Base-by-base conservation (phyloP, 2,797 vertebrate genomes). In the Arvicola amphibius region DNA sequence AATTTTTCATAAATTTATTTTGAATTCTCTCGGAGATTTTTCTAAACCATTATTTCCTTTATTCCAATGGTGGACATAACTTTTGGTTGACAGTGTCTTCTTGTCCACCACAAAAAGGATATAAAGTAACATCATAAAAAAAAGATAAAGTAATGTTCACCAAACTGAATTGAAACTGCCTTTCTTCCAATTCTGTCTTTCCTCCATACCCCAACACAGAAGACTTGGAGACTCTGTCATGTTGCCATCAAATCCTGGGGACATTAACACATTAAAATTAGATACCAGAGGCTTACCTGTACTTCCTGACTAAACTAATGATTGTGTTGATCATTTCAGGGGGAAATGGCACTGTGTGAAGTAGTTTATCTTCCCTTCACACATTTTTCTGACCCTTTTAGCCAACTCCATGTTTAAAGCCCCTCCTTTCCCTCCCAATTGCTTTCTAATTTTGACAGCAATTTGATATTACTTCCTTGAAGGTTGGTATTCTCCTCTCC, bases 291-390 rank as follows among this genome's bases (percentile, higher is more conserved):
- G 23, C 3, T 91, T 87, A 51, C 61, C 34, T 56, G 43, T 71
- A 71, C 86, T 76, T 91, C 61, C 34, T 88, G 32, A 83, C 4
- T 90, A 46, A 95, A 74, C 34, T 93, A 94, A 83, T 81, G 46
- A 69, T 43, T 74, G 19, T 14, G 0, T 51, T 77, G 43, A 51
- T 83, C 63, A 17, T 84, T 13, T 4, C 51, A 67, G 29, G 59
- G 43, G 5, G 4, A 77, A 67, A 10, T 81, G 37, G 48, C 43
- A 83, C 12, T 48, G 19, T 37, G 14, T 63, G 51, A 81, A 48
- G 12, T 61, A n/a, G 25, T 25, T 91, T 34, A 46, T 85, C 65
- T 17, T 90, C 65, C 25, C 32, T 94, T 81, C 14, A 10, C 56
- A 29, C 17, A 74, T 46, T 80, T 80, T 29, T 77, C 71, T 53